Evolutionary conservation across 2,113 vertebrate genomes (phyloP).

Genomic region (Bubo bubo): DNA sequence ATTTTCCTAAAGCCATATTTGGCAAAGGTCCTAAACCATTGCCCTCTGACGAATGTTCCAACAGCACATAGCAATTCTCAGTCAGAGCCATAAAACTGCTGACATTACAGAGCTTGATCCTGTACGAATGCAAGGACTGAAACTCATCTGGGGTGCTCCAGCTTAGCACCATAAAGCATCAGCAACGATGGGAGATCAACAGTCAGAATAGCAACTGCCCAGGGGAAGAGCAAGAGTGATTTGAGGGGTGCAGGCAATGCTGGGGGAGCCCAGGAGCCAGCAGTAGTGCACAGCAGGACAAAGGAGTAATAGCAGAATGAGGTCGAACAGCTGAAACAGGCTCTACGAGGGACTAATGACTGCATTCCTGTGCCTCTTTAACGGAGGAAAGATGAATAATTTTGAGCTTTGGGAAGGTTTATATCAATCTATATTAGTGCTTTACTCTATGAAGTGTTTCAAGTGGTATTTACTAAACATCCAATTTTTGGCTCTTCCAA

Average conservation of each 20-base stretch:
- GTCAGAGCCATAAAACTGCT: neutral
- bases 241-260: neutral
- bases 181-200: neutral
- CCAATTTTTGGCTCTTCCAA: neutral
- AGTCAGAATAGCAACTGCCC: neutral
- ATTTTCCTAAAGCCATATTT: neutral
- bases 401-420: neutral
- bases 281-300: neutral
- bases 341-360: neutral
- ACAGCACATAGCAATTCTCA: neutral
- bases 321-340: neutral
- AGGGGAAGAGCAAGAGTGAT: neutral
- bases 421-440: neutral
- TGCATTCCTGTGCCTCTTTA: neutral
- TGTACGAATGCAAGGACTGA: neutral
- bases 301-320: neutral
- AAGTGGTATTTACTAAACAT: neutral
- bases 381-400: neutral
- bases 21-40: neutral
- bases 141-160: neutral
- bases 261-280: neutral
- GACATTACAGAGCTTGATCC: neutral
- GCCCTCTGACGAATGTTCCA: neutral
- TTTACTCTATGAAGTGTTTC: neutral
- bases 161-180: neutral